These are phyloP conservation scores for Platichthys stellatus DNA, from an alignment of 2,113 vertebrate species.

Conservation along the genomic window DNA sequence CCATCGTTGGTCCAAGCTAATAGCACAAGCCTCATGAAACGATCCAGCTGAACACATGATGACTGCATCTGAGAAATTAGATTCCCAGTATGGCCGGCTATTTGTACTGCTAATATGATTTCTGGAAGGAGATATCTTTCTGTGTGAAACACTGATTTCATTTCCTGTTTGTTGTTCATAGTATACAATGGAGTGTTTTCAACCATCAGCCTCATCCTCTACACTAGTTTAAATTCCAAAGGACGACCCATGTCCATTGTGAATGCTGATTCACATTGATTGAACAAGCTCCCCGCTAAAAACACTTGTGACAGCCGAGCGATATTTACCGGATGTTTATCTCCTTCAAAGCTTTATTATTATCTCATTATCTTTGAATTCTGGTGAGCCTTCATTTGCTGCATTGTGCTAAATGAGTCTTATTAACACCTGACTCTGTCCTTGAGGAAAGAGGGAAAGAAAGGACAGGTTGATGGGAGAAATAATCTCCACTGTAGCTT, in stretches of 20 bases:
- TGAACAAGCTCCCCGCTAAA: slow-evolving; percentile 35
- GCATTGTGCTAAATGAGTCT: slow-evolving; percentile 69
- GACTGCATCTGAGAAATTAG: slow-evolving; percentile 1
- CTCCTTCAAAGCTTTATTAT: slow-evolving; percentile 65
- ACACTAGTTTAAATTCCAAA: slow-evolving; percentile 38
- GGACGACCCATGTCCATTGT: slow-evolving; percentile 19
- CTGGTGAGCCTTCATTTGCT: slow-evolving; percentile 44
- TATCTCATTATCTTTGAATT: slow-evolving; percentile 71
- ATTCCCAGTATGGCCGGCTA: neutral
- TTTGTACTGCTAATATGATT: neutral
- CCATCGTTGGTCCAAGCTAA: neutral
- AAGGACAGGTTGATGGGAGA: slow-evolving; percentile 55
- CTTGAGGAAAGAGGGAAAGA: slow-evolving; percentile 49
- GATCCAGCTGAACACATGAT: neutral
- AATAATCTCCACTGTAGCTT: slow-evolving; percentile 37
- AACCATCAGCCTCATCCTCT: neutral
- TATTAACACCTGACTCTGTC: slow-evolving; percentile 62
- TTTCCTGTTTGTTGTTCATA: neutral
- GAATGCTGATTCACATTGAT: slow-evolving; percentile 57
- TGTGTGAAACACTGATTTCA: slow-evolving; percentile 2
- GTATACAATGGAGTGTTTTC: neutral
- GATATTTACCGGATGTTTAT: slow-evolving; percentile 67
- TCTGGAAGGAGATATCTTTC: neutral
- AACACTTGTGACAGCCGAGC: slow-evolving; percentile 55
- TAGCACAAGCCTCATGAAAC: neutral